Base-by-base conservation (phyloP, 2,797 vertebrate genomes). In the Syngnathus rostellatus region DNA sequence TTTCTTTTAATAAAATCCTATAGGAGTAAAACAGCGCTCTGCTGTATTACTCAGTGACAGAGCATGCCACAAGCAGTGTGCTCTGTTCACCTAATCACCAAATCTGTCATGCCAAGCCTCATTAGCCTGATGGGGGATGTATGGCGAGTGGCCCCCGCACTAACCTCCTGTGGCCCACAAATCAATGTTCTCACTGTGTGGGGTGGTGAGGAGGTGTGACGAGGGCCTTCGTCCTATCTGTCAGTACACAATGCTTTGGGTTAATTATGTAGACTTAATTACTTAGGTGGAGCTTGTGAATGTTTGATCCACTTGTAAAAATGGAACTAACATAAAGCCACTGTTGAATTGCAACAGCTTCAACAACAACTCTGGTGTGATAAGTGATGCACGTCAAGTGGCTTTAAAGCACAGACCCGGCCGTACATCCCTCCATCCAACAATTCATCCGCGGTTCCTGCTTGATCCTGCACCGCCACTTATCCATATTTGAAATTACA, bases 401-500 rank as follows among this genome's bases (percentile, higher is more conserved):
- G 81, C 83, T 89, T 85, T 87, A 84, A 90, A 89, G 81, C 81
- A 77, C 71, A 77, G 70, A 77, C 77, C 75, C 53, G 69, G 72
- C 70, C 69, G 73, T 77, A 54, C 75, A 80, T 76, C 77, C 78
- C 78, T 77, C 74, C 76, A 81, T 83, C 78, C 75, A 73, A 71
- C 77, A 65, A 71, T 77, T 84, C 80, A 81, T 75, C 76, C 70
- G 65, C 70, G 58, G 45, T 69, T 79, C 48, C 63, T 77, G 78
- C 77, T 81, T 85, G 81, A 86, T 85, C 76, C 83, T 85, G 74
- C 62, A 77, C 77, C 54, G 70, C 84, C 82, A 86, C 86, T 89
- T 86, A 85, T 80, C 86, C 85, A 82, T 84, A 81, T 89, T 88
- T 86, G 74, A 86, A 89, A 89, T 77, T 85, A 85, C 84, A 87